These are phyloP conservation scores for Pangasius sanitwongsei DNA, from an alignment of 2,797 vertebrate species.

Conservation along the genomic window DNA sequence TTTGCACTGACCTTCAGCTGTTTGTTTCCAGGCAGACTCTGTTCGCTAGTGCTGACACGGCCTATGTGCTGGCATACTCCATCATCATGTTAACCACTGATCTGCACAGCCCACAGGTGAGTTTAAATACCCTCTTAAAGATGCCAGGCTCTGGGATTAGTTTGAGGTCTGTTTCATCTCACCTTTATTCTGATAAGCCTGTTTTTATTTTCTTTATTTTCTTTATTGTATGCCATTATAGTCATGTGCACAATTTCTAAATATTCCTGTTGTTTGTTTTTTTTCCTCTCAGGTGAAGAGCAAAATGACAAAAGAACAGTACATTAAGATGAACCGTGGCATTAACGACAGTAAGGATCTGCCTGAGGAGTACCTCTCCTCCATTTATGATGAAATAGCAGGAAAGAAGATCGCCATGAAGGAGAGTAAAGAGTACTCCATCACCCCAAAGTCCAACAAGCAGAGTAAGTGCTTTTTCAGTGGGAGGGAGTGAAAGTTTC, in stretches of 20 bases:
- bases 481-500: background rate
- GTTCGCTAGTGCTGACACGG: conserved; percentile 95
- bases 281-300: conserved; percentile 85
- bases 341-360: conserved; percentile 97
- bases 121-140: background rate
- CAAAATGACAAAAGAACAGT: conserved; percentile 98
- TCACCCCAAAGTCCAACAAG: conserved; percentile 88
- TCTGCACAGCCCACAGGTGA: conserved; percentile 95
- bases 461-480: conserved; percentile 81
- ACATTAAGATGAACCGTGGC: conserved; percentile 98
- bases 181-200: background rate
- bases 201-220: background rate
- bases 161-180: background rate
- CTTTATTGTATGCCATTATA: background rate
- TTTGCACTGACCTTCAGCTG: conserved; percentile 29
- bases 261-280: background rate
- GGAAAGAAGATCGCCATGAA: conserved; percentile 98
- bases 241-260: background rate
- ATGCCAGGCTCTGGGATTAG: background rate
- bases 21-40: conserved; percentile 84
- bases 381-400: conserved; percentile 94
- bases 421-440: conserved; percentile 91
- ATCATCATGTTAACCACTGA: conserved; percentile 98
- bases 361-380: conserved; percentile 93
- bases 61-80: conserved; percentile 94